phyloP scores from a whole-genome alignment of 2,113 vertebrate genomes.

The Sterrhoptilus dennistouni region DNA sequence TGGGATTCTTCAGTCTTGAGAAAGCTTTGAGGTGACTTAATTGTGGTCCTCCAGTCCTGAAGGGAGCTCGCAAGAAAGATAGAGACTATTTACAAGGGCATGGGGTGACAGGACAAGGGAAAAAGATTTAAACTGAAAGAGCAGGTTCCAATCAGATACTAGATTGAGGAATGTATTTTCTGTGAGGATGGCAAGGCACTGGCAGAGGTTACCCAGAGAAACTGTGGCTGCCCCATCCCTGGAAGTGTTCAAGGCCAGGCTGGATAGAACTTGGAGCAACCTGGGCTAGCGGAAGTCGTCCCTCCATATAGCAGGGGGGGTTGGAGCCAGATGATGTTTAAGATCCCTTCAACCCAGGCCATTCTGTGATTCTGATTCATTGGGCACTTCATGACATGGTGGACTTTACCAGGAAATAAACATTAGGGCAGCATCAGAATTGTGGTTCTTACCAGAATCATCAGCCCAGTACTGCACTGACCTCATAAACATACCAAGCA shows the following conservation, averaged over 20 bases:
- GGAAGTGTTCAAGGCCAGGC: not conserved
- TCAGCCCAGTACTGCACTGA: not conserved
- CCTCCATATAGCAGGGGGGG: not conserved
- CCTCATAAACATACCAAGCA: not conserved
- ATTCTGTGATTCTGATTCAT: not conserved
- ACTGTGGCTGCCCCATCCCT: not conserved
- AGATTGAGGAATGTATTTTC: not conserved
- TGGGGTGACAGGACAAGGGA: too few relatives aligned
- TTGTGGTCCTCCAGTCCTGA: not conserved
- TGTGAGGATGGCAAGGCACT: not conserved
- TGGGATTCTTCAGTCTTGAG: not conserved
- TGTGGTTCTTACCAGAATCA: not conserved
- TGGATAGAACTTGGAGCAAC: not conserved
- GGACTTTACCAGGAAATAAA: not conserved
- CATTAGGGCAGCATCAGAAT: not conserved
- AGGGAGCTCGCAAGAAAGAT: not conserved
- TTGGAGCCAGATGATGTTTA: not conserved
- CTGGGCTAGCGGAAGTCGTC: not conserved
- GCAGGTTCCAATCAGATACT: not conserved
- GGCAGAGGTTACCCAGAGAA: not conserved
- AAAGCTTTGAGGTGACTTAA: not conserved
- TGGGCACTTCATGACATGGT: not conserved
- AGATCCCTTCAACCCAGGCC: not conserved
- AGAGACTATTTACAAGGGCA: fast-evolving
- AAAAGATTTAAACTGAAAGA: too few relatives aligned